phyloP scores from a whole-genome alignment of 2,888 invertebrate species.

The Leptarthrus brevirostris region DNA sequence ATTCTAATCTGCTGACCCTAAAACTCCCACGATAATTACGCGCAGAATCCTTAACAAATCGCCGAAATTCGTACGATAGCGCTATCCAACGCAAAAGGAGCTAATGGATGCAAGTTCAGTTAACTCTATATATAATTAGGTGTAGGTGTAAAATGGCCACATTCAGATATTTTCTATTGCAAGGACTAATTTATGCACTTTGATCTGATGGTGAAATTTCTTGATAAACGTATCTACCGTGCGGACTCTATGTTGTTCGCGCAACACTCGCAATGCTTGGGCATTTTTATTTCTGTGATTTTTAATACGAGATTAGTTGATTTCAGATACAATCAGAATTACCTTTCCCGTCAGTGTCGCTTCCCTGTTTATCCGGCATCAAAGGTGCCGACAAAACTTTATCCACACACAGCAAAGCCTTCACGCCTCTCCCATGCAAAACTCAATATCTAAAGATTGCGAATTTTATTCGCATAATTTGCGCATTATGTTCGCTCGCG shows the following conservation, averaged over 20 bases:
- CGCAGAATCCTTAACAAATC: not conserved
- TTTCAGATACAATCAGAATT: slow-evolving; percentile 45
- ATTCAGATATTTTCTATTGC: too few species aligned
- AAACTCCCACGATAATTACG: slow-evolving; percentile 23
- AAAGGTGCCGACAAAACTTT: slow-evolving; percentile 40
- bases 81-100: too few species aligned
- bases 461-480: slow-evolving; percentile 67
- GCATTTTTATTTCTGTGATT: slow-evolving; percentile 5
- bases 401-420: slow-evolving; percentile 14
- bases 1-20: not conserved
- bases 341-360: slow-evolving; percentile 28
- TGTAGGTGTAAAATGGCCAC: too few species aligned
- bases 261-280: too few species aligned
- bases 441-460: slow-evolving; percentile 29
- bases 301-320: slow-evolving; percentile 35
- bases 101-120: too few species aligned
- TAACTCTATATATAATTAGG: too few species aligned
- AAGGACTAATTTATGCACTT: too few species aligned
- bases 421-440: slow-evolving; percentile 9
- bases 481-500: slow-evolving; percentile 63
- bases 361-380: slow-evolving; percentile 20
- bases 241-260: too few species aligned
- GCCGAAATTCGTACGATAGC: not conserved
- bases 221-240: too few species aligned
- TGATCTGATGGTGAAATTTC: too few species aligned